phyloP scores from a whole-genome alignment of 2,888 invertebrate species.

The Romanomermis culicivorax region DNA sequence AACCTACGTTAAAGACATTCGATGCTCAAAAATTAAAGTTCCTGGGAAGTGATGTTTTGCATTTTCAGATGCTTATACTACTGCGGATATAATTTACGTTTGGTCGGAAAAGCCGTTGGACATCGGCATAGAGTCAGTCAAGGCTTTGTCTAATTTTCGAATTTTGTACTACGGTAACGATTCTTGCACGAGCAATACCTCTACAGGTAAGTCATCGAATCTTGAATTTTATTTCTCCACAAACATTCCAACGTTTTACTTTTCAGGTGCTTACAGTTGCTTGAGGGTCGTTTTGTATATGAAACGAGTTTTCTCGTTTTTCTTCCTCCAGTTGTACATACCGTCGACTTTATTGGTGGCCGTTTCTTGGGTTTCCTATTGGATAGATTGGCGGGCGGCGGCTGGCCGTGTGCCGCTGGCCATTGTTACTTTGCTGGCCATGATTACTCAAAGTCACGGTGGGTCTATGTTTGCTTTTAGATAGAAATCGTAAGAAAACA shows the following conservation, averaged over 20 bases:
- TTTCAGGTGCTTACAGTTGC: conserved; percentile 22
- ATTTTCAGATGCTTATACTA: conserved; percentile 78
- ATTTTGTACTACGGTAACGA: conserved; percentile 76
- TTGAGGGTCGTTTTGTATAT: conserved; percentile 22
- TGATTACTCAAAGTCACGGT: conserved; percentile 28
- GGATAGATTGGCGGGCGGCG: conserved; percentile 28
- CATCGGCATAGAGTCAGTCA: conserved; percentile 53
- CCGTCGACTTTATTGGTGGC: conserved; percentile 16
- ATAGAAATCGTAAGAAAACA: too few relatives aligned
- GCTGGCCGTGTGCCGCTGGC: conserved; percentile 27
- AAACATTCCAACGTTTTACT: too few relatives aligned
- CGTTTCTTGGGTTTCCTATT: conserved; percentile 14
- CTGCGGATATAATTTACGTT: conserved; percentile 76
- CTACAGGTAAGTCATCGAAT: conserved; percentile 47
- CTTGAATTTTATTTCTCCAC: neutral
- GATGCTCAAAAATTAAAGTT: too few relatives aligned
- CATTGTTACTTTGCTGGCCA: conserved; percentile 25
- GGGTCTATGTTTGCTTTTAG: too few relatives aligned
- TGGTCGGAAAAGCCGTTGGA: conserved; percentile 69
- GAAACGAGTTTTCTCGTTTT: conserved; percentile 26
- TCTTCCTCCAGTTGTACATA: conserved; percentile 25
- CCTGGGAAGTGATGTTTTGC: too few relatives aligned
- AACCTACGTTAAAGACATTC: too few relatives aligned
- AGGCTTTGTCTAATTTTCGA: conserved; percentile 67
- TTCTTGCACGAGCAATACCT: conserved; percentile 85